These are phyloP conservation scores for Meloidogyne exigua DNA, from an alignment of 1,140 invertebrate genomes.

Conservation along the genomic window DNA sequence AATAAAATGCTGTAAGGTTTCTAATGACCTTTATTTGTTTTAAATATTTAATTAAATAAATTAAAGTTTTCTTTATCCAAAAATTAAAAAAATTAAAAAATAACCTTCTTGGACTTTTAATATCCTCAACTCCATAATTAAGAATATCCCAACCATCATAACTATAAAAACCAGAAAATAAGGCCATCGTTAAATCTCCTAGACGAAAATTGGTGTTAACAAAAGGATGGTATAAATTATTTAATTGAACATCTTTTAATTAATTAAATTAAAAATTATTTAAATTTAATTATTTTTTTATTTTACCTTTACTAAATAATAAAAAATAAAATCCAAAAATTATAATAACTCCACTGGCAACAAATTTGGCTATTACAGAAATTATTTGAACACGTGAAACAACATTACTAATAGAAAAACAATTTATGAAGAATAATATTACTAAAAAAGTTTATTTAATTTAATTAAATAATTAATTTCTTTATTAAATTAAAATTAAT, in stretches of 20 bases:
- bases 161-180: conserved; percentile 50
- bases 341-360: conserved; percentile 50
- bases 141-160: conserved; percentile 54
- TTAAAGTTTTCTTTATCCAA: too few relatives aligned
- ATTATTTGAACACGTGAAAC: conserved; percentile 50
- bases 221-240: conserved; percentile 25
- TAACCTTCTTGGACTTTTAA: conserved; percentile 46
- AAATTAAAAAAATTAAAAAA: background rate
- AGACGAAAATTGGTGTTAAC: conserved; percentile 9
- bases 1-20: too few relatives aligned
- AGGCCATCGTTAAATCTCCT: conserved; percentile 15
- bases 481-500: too few relatives aligned
- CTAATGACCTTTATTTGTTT: too few relatives aligned
- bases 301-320: conserved; percentile 46
- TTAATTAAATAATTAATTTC: too few relatives aligned
- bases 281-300: too few relatives aligned
- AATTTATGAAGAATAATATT: conserved; percentile 42
- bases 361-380: conserved; percentile 45
- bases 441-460: conserved; percentile 30
- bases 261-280: background rate
- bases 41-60: too few relatives aligned
- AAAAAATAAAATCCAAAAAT: conserved; percentile 43
- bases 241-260: conserved; percentile 3
- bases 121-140: conserved; percentile 55
- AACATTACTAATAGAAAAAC: conserved; percentile 51